Evolutionary conservation across 2,888 invertebrate genomes (phyloP).

Genomic region (Eurytoma adleriae): DNA sequence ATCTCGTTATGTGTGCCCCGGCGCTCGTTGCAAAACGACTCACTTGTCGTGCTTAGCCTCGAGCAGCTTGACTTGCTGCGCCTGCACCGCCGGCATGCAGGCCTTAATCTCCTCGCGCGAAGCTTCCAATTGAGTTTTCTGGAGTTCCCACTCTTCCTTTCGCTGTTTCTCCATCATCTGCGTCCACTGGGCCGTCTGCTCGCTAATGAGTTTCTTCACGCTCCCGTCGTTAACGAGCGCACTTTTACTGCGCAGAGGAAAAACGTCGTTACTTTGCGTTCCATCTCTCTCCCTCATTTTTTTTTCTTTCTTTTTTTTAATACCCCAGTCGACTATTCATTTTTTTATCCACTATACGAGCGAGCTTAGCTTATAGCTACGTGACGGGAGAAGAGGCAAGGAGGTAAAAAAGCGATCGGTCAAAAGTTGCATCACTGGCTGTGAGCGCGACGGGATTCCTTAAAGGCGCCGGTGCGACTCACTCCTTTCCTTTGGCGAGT

Average conservation of each 20-base stretch:
- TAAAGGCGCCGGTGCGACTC: slow-evolving; percentile 58
- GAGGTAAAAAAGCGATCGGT: slow-evolving; percentile 13
- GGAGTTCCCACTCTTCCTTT: slow-evolving; percentile 80
- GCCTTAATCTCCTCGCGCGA: slow-evolving; percentile 78
- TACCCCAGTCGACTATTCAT: no score
- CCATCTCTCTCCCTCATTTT: not conserved
- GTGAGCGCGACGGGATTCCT: not conserved
- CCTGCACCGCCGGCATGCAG: slow-evolving; percentile 78
- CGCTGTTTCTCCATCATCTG: slow-evolving; percentile 78
- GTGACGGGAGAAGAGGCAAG: not conserved
- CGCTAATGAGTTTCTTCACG: slow-evolving; percentile 77
- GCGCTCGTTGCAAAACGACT: slow-evolving; percentile 49
- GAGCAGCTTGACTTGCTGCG: slow-evolving; percentile 78
- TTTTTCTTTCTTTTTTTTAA: not conserved
- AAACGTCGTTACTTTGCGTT: not conserved
- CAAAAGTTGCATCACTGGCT: slow-evolving; percentile 21
- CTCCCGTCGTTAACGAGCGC: slow-evolving; percentile 73
- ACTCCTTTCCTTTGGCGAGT: slow-evolving; percentile 80
- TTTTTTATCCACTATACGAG: no score
- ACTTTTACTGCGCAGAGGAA: slow-evolving; percentile 67
- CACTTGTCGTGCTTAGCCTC: slow-evolving; percentile 80
- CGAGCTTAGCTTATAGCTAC: not conserved
- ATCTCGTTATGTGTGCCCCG: no score
- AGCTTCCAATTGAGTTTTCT: slow-evolving; percentile 78
- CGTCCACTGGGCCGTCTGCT: slow-evolving; percentile 83